Conservation (phyloP, 2,797 vertebrate genomes). For the Catostomus latipinnis region DNA sequence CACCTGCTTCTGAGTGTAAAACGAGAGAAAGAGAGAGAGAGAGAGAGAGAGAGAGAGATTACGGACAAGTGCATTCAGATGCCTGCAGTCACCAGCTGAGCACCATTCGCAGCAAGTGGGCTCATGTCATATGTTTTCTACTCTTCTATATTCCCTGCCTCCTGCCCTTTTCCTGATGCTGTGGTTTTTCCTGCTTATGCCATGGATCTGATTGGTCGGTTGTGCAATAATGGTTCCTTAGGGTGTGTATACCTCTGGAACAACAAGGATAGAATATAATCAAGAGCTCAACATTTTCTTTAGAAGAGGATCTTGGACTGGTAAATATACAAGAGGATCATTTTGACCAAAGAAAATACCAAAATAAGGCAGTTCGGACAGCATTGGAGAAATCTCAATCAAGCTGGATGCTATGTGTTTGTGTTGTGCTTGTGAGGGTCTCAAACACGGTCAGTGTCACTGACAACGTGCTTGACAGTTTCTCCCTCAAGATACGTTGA, state of each 20-base stretch:
- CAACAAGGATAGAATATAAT: background rate
- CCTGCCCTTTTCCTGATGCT: slow-evolving; percentile 36
- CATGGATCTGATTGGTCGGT: background rate
- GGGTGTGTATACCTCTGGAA: background rate
- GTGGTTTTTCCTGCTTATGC: slow-evolving; percentile 38
- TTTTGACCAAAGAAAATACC: too few relatives aligned
- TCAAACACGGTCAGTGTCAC: too few relatives aligned
- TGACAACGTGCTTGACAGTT: too few relatives aligned
- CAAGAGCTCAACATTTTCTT: background rate
- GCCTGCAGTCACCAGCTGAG: slow-evolving; percentile 60
- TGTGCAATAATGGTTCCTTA: too few relatives aligned
- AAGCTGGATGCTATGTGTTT: slow-evolving; percentile 21
- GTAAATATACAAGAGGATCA: background rate
- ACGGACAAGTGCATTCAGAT: slow-evolving; percentile 33
- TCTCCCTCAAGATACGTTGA: too few relatives aligned
- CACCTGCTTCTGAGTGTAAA: slow-evolving; percentile 80
- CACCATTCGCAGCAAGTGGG: slow-evolving; percentile 47
- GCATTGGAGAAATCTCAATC: background rate
- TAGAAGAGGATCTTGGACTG: background rate
- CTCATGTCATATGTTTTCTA: slow-evolving; percentile 14
- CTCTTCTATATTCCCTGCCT: slow-evolving; percentile 49
- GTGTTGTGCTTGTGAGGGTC: too few relatives aligned
- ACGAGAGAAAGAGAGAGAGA: slow-evolving; percentile 11
- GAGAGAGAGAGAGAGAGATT: slow-evolving; percentile 40
- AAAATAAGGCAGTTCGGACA: background rate